Percentiles rank a stretch among this genome's conserved stretches.
phyloP scores from a whole-genome alignment of 2,888 invertebrate genomes.

The Galeopsomyia nigrocyanea region DNA sequence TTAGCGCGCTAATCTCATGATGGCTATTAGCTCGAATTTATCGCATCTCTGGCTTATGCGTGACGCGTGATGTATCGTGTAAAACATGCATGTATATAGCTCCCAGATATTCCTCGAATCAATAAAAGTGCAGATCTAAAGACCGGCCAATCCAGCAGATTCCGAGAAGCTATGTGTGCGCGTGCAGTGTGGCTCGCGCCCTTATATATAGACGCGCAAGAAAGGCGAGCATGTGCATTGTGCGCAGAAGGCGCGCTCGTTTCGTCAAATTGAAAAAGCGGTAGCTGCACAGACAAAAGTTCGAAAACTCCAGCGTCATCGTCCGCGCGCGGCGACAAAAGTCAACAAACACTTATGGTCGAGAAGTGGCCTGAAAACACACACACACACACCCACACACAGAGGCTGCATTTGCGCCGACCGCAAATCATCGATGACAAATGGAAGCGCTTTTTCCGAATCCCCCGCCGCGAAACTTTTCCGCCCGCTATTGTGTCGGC shows the following conservation, averaged over 20 bases:
- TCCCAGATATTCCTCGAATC: not conserved
- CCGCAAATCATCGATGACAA: slow-evolving; percentile 58
- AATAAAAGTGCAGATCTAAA: not conserved
- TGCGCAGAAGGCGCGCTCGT: too few relatives aligned
- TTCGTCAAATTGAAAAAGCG: too few relatives aligned
- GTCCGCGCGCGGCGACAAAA: not conserved
- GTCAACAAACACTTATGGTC: not conserved
- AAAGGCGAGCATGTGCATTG: too few relatives aligned
- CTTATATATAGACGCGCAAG: too few relatives aligned
- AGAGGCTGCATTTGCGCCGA: not conserved
- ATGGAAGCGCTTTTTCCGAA: slow-evolving; percentile 38
- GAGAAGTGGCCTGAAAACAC: too few relatives aligned
- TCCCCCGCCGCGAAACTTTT: slow-evolving; percentile 23
- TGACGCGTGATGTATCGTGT: not conserved
- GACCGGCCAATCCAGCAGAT: too few relatives aligned
- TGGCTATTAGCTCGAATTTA: slow-evolving; percentile 32
- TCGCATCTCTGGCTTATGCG: slow-evolving; percentile 9
- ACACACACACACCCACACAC: not conserved
- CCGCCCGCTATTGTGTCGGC: slow-evolving; percentile 28
- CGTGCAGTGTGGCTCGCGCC: too few relatives aligned
- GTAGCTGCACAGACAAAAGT: too few relatives aligned
- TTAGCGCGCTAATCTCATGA: not conserved
- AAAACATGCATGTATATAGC: not conserved
- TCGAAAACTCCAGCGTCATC: slow-evolving; percentile 1
- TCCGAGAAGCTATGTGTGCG: too few relatives aligned